A percentile compares a stretch with the other conserved stretches of the same genome.
Evolutionary conservation across 2,888 invertebrate species (phyloP).

Genomic region (Ichneumoninae sp.): DNA sequence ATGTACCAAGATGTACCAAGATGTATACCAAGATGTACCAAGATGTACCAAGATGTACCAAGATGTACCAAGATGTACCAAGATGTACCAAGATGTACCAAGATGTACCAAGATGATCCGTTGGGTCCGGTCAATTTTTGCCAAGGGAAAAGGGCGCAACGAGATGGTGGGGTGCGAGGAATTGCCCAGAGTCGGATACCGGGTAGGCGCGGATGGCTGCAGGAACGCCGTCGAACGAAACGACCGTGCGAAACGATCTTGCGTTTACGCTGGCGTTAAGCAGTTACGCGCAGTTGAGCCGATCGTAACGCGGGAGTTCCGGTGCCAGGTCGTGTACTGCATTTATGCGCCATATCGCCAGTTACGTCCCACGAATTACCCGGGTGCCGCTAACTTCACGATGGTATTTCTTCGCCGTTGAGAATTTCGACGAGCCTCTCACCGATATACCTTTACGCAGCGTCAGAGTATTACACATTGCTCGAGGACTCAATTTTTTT

Average conservation of each 20-base stretch:
- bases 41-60: too few species aligned
- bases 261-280: constrained; percentile 72
- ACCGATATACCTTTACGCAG: not conserved
- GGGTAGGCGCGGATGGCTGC: constrained; percentile 1
- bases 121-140: not conserved
- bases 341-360: constrained; percentile 72
- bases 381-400: constrained; percentile 30
- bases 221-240: constrained; percentile 54
- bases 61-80: too few species aligned
- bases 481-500: constrained; percentile 22
- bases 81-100: not conserved
- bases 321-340: constrained; percentile 54
- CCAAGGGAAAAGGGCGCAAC: constrained; percentile 21
- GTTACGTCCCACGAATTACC: constrained; percentile 72
- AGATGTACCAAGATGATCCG: not conserved
- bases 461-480: not conserved
- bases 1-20: too few species aligned
- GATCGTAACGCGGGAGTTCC: constrained; percentile 68
- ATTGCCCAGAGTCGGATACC: not conserved
- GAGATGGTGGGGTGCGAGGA: constrained; percentile 5
- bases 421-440: constrained; percentile 43
- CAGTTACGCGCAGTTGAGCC: constrained; percentile 74
- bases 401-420: constrained; percentile 46
- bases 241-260: constrained; percentile 67
- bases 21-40: not conserved